Percentiles rank a stretch among this genome's conserved stretches.
Evolutionary conservation across 2,113 vertebrate species (phyloP).

Genomic region (Elephantulus edwardii): DNA sequence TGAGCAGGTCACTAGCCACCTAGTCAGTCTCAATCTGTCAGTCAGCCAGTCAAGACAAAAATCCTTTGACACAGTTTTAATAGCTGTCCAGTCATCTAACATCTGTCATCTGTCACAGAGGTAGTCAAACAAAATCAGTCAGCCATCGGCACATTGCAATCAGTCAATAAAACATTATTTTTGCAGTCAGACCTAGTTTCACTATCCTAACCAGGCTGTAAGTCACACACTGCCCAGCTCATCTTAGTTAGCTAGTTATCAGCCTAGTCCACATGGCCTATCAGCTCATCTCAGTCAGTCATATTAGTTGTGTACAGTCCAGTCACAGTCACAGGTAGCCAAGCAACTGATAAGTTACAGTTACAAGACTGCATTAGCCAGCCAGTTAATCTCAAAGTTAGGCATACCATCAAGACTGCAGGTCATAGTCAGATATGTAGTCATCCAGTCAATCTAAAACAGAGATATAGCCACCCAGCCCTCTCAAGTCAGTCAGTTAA

Average conservation of each 20-base stretch:
- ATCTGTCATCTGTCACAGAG: neutral
- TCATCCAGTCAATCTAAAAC: neutral
- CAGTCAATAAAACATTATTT: neutral
- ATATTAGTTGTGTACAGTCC: neutral
- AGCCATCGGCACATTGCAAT: neutral
- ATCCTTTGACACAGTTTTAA: neutral
- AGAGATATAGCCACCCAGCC: neutral
- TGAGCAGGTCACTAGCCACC: neutral
- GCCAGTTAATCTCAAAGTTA: neutral
- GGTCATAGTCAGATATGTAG: neutral
- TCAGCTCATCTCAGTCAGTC: neutral
- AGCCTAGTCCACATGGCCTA: neutral
- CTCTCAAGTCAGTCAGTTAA: neutral
- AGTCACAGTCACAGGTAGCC: neutral
- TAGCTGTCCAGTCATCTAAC: neutral
- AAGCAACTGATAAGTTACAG: neutral
- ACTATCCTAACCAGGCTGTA: neutral
- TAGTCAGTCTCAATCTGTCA: neutral
- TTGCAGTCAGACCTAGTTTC: neutral
- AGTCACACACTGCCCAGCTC: neutral
- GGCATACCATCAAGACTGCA: neutral
- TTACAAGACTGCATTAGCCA: neutral
- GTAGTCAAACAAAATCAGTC: neutral
- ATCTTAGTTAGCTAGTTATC: neutral
- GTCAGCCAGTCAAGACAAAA: neutral